A percentile compares a stretch with the other conserved stretches of the same genome.
Evolutionary conservation across 92 coral and sea anemone genomes (phyloP).

Genomic region (Montipora capitata): DNA sequence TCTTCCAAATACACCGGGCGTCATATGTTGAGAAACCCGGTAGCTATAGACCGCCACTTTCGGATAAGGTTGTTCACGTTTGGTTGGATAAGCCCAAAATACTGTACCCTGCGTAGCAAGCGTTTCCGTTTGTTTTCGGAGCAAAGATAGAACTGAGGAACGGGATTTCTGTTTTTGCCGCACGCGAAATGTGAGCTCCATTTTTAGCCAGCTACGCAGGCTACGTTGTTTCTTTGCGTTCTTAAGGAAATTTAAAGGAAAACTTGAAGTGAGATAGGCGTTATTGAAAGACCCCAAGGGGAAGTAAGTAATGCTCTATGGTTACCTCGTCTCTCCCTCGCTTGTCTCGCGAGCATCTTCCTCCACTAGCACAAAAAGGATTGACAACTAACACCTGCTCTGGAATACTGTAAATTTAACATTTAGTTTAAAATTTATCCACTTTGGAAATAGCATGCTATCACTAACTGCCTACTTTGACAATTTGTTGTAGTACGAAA

Average conservation of each 20-base stretch:
- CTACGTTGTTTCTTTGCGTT: conserved; percentile 16
- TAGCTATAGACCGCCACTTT: too few species aligned
- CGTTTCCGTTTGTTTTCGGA: too few species aligned
- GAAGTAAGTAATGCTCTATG: conserved; percentile 6
- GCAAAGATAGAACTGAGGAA: not conserved
- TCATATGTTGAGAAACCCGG: too few species aligned
- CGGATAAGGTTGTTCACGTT: too few species aligned
- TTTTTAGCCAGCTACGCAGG: not conserved
- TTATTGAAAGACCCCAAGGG: conserved; percentile 5
- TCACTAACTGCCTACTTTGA: not conserved
- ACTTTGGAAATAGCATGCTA: not conserved
- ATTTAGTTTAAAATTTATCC: not conserved
- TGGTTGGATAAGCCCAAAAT: too few species aligned
- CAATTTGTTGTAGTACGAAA: conserved; percentile 1
- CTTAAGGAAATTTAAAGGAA: conserved; percentile 7
- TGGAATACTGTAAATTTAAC: not conserved
- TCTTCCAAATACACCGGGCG: too few species aligned
- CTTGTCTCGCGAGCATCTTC: not conserved
- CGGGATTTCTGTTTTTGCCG: not conserved
- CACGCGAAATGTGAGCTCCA: not conserved
- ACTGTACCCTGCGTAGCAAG: too few species aligned
- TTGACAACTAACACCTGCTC: not conserved
- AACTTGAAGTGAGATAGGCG: too few species aligned
- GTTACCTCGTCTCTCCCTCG: conserved; percentile 8
- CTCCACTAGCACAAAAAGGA: not conserved